Evolutionary conservation across 2,797 vertebrate species (phyloP), one percentile per base, ranked within the genome.

Genomic region (Enteromius anoplus): DNA sequence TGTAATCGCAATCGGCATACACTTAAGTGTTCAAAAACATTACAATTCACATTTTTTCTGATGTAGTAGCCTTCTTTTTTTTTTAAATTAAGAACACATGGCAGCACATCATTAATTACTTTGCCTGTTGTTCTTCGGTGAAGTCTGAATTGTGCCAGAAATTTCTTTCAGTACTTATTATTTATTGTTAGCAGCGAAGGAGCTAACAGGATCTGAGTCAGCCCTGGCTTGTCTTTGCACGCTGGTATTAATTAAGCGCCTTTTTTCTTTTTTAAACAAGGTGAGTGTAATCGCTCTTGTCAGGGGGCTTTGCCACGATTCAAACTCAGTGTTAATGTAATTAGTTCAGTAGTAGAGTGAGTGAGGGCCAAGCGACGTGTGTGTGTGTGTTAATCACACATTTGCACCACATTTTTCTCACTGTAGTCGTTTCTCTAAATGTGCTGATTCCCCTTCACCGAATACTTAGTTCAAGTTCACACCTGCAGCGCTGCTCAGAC

Each of bases 241-340:
- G 64, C 58, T 71, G 71, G 45, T 47, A 60, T 78, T 85, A 87
- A 85, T 85, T 83, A 77, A 77, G 47, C 12, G 0, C 29, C 55
- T 11, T 58, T 80, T 40, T 82, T 62, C 6, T 51, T 7, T 51
- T 21, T 53, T 11, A 72, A 68, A 55, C 53, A 69, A 85, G 78
- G 83, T 81, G 77, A 81, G 53, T 17, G 34, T 83, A 77, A 83
- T 79, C 5, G 76, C 66, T 81, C 65, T 82, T 83, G 84, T 78
- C 82, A 64, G 66, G 32, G 26, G 34, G 75, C 23, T 55, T 65
- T 45, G 53, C 32, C 34, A 69, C 14, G 62, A 58, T 78, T 80
- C 73, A 71, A 85, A 80, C 12, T 65, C 62, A 0, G 34, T 65
- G 82, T 83, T 84, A 51, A 81, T 75, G 66, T 79, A 77, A 87